phyloP scores from a whole-genome alignment of 2,888 invertebrate species.

The Diaphora mendica region DNA sequence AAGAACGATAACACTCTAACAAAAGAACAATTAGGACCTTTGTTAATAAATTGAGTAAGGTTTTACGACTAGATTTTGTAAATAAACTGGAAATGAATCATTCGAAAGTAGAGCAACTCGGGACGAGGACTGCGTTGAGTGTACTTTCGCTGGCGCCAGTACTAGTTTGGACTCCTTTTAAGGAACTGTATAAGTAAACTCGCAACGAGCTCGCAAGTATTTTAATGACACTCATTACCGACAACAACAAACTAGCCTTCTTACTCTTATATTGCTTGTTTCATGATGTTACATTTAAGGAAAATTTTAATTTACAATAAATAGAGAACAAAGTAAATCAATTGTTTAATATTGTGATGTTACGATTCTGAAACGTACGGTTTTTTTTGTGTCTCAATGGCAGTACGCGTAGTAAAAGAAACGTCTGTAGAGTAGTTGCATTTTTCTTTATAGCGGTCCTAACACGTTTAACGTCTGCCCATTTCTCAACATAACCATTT shows the following conservation, averaged over 20 bases:
- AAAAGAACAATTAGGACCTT: slow-evolving; percentile 49
- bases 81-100: slow-evolving; percentile 38
- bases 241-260: slow-evolving; percentile 31
- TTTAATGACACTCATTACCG: slow-evolving; percentile 47
- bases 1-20: slow-evolving; percentile 32
- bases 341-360: slow-evolving; percentile 27
- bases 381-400: slow-evolving; percentile 22
- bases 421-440: slow-evolving; percentile 50
- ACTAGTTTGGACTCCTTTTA: slow-evolving; percentile 48
- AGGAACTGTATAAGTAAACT: slow-evolving; percentile 41
- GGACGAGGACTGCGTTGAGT: slow-evolving; percentile 11
- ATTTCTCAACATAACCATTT: slow-evolving; percentile 66
- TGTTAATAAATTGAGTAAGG: slow-evolving; percentile 39
- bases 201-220: slow-evolving; percentile 31
- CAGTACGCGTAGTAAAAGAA: slow-evolving; percentile 32
- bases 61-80: slow-evolving; percentile 35
- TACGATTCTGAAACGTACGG: slow-evolving; percentile 29
- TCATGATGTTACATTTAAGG: slow-evolving; percentile 11
- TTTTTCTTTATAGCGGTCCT: slow-evolving; percentile 61
- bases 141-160: slow-evolving; percentile 48
- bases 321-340: slow-evolving; percentile 29
- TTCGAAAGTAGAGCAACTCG: slow-evolving; percentile 38
- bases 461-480: slow-evolving; percentile 65
- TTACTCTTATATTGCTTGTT: slow-evolving; percentile 22
- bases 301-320: slow-evolving; percentile 24